phyloP scores from a whole-genome alignment of 2,888 invertebrate genomes.

The Apamea monoglypha region DNA sequence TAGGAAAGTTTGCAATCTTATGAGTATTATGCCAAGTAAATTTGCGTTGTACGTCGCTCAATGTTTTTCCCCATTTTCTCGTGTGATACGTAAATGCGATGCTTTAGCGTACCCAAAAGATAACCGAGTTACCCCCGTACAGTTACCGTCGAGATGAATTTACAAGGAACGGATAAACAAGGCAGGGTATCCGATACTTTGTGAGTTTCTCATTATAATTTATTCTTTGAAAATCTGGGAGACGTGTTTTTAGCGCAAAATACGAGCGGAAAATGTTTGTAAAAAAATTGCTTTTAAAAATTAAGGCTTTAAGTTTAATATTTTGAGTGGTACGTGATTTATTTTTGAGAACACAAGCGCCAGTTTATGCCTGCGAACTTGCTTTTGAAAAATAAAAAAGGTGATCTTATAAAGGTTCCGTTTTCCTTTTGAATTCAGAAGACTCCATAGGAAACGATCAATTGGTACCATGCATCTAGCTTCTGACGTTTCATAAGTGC shows the following conservation, averaged over 20 bases:
- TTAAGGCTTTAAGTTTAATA: constrained; percentile 36
- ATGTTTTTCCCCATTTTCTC: constrained; percentile 68
- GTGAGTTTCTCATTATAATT: constrained; percentile 64
- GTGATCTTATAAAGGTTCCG: no score
- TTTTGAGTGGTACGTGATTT: constrained; percentile 29
- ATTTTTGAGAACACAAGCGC: constrained; percentile 26
- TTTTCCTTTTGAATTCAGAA: not conserved
- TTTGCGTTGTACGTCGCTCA: constrained; percentile 69
- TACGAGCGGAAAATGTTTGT: constrained; percentile 22
- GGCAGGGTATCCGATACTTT: constrained; percentile 60
- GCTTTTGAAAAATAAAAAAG: not conserved
- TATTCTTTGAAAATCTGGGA: constrained; percentile 60
- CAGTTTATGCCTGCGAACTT: not conserved
- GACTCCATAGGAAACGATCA: no score
- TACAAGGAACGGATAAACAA: constrained; percentile 63
- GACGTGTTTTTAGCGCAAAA: constrained; percentile 51
- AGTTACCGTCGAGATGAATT: constrained; percentile 64
- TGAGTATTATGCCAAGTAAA: constrained; percentile 72
- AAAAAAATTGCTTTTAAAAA: constrained; percentile 38
- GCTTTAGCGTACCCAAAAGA: constrained; percentile 71
- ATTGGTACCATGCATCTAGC: no score
- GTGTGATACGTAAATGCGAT: constrained; percentile 69
- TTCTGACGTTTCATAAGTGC: no score
- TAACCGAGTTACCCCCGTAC: constrained; percentile 72
- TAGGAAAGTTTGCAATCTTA: constrained; percentile 71